Percentiles rank a stretch among this genome's conserved stretches.
phyloP scores from a whole-genome alignment of 2,888 invertebrate genomes.

The Gonocerus acuteangulatus region DNA sequence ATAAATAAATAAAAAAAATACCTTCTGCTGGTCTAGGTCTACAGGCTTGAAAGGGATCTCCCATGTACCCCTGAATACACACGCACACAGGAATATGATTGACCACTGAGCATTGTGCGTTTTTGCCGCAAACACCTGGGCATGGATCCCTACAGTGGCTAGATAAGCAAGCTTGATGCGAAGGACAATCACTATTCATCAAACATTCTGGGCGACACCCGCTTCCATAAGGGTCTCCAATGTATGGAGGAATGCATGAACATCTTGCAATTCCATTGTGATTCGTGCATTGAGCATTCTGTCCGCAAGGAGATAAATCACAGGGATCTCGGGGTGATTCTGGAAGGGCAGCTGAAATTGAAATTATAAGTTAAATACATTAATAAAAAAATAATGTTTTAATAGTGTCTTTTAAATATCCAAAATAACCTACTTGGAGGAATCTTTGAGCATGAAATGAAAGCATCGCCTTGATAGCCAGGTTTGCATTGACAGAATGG shows the following conservation, averaged over 20 bases:
- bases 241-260: slow-evolving; percentile 78
- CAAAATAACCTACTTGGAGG: slow-evolving; percentile 43
- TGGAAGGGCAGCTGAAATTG: slow-evolving; percentile 37
- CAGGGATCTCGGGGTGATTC: slow-evolving; percentile 55
- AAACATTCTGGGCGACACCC: slow-evolving; percentile 82
- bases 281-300: slow-evolving; percentile 70
- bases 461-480: slow-evolving; percentile 77
- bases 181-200: slow-evolving; percentile 71
- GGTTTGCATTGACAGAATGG: slow-evolving; percentile 70
- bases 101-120: slow-evolving; percentile 72
- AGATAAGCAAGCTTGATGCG: slow-evolving; percentile 67
- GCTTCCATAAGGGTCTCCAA: slow-evolving; percentile 76
- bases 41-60: slow-evolving; percentile 77
- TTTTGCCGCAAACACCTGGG: slow-evolving; percentile 71
- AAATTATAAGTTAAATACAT: slow-evolving; percentile 3
- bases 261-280: slow-evolving; percentile 64
- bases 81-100: slow-evolving; percentile 78
- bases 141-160: slow-evolving; percentile 82
- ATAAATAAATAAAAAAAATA: slow-evolving; percentile 39
- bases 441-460: slow-evolving; percentile 64
- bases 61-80: slow-evolving; percentile 66
- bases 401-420: neutral
- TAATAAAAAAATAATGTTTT: neutral
- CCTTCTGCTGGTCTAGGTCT: slow-evolving; percentile 51
- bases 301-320: slow-evolving; percentile 72